phyloP scores from a whole-genome alignment of 2,113 vertebrate genomes.

The Mohoua ochrocephala region DNA sequence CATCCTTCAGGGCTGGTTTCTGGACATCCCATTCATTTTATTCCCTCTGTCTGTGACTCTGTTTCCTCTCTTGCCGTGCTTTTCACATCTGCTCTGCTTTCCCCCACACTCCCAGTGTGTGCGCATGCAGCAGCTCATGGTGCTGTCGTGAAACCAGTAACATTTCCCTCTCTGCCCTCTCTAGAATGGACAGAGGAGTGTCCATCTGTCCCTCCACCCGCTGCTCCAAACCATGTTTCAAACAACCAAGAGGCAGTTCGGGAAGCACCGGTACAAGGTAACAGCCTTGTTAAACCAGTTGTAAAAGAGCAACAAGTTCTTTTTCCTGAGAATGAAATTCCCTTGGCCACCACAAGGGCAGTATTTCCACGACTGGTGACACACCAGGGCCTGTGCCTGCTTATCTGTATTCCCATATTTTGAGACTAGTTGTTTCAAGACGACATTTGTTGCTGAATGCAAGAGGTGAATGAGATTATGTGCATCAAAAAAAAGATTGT shows the following conservation, averaged over 20 bases:
- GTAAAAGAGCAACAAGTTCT: not conserved
- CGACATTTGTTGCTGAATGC: not conserved
- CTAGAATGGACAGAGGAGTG: conserved; percentile 95
- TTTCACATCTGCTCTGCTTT: not conserved
- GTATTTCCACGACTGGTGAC: not conserved
- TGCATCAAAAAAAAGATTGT: not conserved
- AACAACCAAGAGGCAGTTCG: conserved; percentile 89
- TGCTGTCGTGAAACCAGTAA: conserved; percentile 9
- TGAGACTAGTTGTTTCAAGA: not conserved
- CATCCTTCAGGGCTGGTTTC: not conserved
- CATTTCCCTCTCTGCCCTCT: conserved; percentile 59
- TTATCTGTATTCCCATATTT: not conserved
- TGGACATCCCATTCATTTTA: not conserved
- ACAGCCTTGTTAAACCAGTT: conserved; percentile 19
- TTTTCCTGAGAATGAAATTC: not conserved
- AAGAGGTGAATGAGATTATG: not conserved
- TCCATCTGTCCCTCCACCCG: conserved; percentile 80
- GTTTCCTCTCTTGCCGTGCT: not conserved
- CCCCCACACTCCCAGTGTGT: not conserved
- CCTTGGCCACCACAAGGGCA: not conserved
- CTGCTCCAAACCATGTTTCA: conserved; percentile 80
- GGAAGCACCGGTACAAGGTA: conserved; percentile 83
- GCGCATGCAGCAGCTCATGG: not conserved
- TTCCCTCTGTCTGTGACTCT: not conserved
- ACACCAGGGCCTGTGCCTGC: not conserved